Base-by-base conservation (phyloP, 2,797 vertebrate genomes). In the Geotrypetes seraphini region DNA sequence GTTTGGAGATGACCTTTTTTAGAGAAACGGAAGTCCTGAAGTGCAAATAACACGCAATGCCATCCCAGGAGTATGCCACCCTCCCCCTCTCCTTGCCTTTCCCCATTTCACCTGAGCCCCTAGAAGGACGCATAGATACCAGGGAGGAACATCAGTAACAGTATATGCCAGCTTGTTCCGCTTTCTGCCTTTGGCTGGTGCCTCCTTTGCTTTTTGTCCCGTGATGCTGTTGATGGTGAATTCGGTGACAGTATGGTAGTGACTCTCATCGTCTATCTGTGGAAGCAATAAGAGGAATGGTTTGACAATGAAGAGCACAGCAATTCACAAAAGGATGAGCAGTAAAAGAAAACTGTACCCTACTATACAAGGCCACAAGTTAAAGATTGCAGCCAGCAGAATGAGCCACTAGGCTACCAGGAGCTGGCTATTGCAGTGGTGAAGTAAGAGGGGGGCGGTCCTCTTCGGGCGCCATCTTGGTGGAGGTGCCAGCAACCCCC, bases 111-210 rank as follows among this genome's bases (percentile, higher is more conserved):
- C 92, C 90, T 97, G 96, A 61, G 91, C 83, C 30, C 94, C 96
- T 24, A 98, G 50, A 41, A 98, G 66, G 69, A 97, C 82, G 63
- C 94, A 96, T 39, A 98, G 76, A 53, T 97, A 86, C 95, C 91
- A 98, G 1, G 95, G 92, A 3, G 94, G 95, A 4, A 75, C 59
- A 0, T 97, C 92, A 1, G 85, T 89, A 27, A 99, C 53, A 3
- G 69, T 55, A 7, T 96, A 97, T 3, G 72, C 84, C n/a, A 92
- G 65, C 22, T 73, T 82, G 50, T 60, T 73, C 5, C 6, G 31
- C 7, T 51, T 40, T 43, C 32, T 10, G 61, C 32, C 8, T 8
- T 10, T n/a, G n/a, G n/a, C n/a, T n/a, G n/a, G 6, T 53, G 53
- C 31, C 12, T 37, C 26, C 11, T 22, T 32, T 8, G 12, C 24